phyloP scores from a whole-genome alignment of 1,140 invertebrate genomes.

The Mamestra configurata region DNA sequence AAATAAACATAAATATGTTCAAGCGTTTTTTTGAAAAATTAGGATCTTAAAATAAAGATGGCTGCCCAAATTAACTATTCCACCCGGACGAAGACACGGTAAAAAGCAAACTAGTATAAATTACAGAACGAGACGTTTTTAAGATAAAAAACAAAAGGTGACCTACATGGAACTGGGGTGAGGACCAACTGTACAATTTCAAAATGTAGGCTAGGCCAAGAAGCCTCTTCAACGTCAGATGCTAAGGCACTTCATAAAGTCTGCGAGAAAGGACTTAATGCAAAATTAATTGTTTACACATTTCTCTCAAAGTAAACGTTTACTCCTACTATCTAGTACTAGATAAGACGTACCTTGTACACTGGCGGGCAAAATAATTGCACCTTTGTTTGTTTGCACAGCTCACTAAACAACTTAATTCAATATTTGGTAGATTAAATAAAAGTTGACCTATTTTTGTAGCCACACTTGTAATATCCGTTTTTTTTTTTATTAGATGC shows the following conservation, averaged over 20 bases:
- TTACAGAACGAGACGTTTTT: no score
- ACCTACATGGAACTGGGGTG: neutral
- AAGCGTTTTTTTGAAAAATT: no score
- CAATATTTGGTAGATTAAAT: neutral
- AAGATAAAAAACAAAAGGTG: neutral
- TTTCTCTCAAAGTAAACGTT: constrained; percentile 30
- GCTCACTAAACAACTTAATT: neutral
- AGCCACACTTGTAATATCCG: neutral
- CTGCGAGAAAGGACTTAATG: constrained; percentile 41
- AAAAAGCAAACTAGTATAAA: no score
- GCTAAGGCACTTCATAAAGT: constrained; percentile 17
- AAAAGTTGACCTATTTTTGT: neutral
- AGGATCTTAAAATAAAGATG: no score
- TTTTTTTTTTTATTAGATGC: neutral
- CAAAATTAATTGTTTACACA: constrained; percentile 45
- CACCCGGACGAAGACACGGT: no score
- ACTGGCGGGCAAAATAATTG: constrained; percentile 32
- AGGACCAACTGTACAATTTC: neutral
- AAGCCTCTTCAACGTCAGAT: neutral
- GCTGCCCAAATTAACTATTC: no score
- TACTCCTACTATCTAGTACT: constrained; percentile 20
- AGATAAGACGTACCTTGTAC: constrained; percentile 14
- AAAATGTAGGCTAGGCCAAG: neutral
- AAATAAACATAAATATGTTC: no score
- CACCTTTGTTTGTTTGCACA: neutral